Evolutionary conservation across 1,140 invertebrate species (phyloP).

Genomic region (Philopotamus ludificatus): DNA sequence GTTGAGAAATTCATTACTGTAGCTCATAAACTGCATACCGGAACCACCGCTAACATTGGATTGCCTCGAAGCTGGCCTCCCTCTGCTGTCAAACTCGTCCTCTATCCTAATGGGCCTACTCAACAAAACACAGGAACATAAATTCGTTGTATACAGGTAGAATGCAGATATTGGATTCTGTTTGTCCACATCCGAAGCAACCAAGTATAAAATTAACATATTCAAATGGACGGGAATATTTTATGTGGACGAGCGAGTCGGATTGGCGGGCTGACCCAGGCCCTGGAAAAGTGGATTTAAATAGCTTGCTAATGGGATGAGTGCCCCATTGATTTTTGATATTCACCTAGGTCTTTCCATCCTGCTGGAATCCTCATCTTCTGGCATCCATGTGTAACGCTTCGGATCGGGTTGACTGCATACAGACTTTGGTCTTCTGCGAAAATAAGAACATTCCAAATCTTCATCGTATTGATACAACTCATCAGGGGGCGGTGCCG

Average conservation of each 20-base stretch:
- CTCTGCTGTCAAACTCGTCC: conserved; percentile 33
- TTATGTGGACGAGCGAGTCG: background rate
- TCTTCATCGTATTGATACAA: conserved; percentile 65
- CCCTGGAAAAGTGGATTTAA: background rate
- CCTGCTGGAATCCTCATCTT: conserved; percentile 69
- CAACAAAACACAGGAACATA: background rate
- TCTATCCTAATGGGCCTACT: conserved; percentile 36
- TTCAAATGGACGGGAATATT: background rate
- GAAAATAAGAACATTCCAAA: conserved; percentile 73
- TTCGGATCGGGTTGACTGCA: conserved; percentile 69
- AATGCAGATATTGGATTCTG: background rate
- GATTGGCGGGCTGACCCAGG: conserved; percentile 39
- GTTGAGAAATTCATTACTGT: conserved; percentile 49
- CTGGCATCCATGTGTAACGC: conserved; percentile 71
- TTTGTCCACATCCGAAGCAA: background rate
- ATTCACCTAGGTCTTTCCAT: conserved; percentile 65
- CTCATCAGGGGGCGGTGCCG: conserved; percentile 55
- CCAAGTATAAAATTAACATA: conserved; percentile 13
- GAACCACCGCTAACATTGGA: conserved; percentile 39
- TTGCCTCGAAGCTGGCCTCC: conserved; percentile 33
- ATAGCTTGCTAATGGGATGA: background rate
- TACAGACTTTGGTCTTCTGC: conserved; percentile 71
- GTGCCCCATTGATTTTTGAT: background rate
- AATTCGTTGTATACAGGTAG: conserved; percentile 1
- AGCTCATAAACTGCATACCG: conserved; percentile 47